A percentile compares a stretch with the other conserved stretches of the same genome.
Evolutionary conservation across 2,888 invertebrate species (phyloP).

Genomic region (Nowickia ferox): DNA sequence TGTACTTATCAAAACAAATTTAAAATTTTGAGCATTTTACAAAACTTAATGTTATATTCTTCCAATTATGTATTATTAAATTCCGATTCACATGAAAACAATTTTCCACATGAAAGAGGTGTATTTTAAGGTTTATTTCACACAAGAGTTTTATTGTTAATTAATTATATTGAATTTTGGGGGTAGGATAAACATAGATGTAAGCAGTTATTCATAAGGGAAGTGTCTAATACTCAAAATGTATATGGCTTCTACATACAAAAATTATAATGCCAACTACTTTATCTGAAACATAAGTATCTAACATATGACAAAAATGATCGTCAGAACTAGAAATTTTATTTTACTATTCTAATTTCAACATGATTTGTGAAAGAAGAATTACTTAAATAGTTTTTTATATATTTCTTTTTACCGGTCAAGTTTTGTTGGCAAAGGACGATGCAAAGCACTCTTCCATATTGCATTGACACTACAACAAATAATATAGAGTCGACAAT

Average conservation of each 20-base stretch:
- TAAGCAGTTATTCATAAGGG: conserved; percentile 1
- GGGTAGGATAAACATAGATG: neutral
- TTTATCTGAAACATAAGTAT: conserved; percentile 9
- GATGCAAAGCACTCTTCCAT: conserved; percentile 83
- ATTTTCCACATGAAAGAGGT: neutral
- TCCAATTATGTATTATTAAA: neutral
- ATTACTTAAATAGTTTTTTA: conserved; percentile 41
- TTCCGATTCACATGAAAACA: neutral
- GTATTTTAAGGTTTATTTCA: neutral
- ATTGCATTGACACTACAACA: conserved; percentile 80
- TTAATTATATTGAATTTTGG: conserved; percentile 35
- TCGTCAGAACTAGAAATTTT: conserved; percentile 50
- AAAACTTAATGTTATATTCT: neutral
- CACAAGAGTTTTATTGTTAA: conserved; percentile 12
- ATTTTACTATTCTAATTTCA: conserved; percentile 55
- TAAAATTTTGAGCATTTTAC: too few relatives aligned
- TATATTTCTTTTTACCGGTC: conserved; percentile 82
- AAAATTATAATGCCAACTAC: conserved; percentile 37
- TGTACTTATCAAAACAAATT: too few relatives aligned
- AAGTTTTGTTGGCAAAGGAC: conserved; percentile 83
- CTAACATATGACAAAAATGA: conserved; percentile 48
- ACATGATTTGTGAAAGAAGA: conserved; percentile 62
- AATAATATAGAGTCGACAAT: conserved; percentile 76
- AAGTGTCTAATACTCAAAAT: neutral
- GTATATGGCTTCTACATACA: conserved; percentile 14